Evolutionary conservation across 2,113 vertebrate genomes (phyloP).

Genomic region (Syrrhaptes paradoxus): DNA sequence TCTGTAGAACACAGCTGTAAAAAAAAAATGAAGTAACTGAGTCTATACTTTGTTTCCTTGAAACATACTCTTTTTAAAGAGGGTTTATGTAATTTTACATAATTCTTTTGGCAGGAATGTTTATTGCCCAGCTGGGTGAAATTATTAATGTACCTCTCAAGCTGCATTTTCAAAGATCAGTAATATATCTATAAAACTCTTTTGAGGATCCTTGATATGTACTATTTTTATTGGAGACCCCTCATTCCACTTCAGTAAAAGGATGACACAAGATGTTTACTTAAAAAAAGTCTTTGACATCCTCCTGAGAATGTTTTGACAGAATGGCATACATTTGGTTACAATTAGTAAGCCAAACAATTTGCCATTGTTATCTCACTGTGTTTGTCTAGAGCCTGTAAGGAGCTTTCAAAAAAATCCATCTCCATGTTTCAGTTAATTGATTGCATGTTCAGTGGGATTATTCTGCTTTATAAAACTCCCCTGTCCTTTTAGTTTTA

Average conservation of each 20-base stretch:
- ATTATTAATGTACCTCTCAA: conserved; percentile 73
- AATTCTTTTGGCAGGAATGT: conserved; percentile 77
- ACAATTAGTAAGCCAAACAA: conserved; percentile 70
- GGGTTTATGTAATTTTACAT: conserved; percentile 75
- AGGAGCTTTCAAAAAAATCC: conserved; percentile 37
- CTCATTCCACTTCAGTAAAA: conserved; percentile 56
- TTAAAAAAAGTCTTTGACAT: conserved; percentile 63
- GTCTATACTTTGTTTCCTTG: conserved; percentile 41
- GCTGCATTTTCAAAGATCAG: conserved; percentile 75
- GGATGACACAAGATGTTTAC: conserved; percentile 67
- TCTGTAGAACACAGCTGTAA: conserved; percentile 17
- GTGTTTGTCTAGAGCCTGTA: conserved; percentile 48
- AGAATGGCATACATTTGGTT: conserved; percentile 67
- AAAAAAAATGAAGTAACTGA: neutral
- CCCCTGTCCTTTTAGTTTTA: neutral
- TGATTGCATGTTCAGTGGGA: conserved; percentile 16
- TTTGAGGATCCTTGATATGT: conserved; percentile 48
- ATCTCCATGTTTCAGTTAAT: conserved; percentile 6
- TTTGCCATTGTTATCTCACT: conserved; percentile 66
- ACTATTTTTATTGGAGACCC: conserved; percentile 53
- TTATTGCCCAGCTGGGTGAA: conserved; percentile 83
- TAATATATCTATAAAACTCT: conserved; percentile 41
- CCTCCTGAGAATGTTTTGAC: conserved; percentile 70
- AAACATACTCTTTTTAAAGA: conserved; percentile 70
- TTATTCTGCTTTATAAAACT: conserved; percentile 18